Base-by-base conservation (phyloP, 2,888 invertebrate species). In the Acleris sparsana region DNA sequence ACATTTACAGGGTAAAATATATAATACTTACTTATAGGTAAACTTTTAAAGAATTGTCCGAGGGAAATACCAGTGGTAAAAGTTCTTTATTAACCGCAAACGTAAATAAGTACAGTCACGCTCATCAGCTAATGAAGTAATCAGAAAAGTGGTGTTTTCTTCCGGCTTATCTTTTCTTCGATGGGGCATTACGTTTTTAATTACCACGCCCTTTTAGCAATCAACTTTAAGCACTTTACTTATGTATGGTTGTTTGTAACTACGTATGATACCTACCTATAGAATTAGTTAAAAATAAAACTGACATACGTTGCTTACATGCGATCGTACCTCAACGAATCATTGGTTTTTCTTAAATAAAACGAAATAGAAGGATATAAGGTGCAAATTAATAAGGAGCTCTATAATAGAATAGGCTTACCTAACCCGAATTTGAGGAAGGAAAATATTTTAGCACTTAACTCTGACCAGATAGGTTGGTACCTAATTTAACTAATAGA, bases 81-180 rank as follows among this genome's bases (percentile, higher is more conserved):
- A 48, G 29, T 18, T 67, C 66, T 66, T 69, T 59, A 67, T 68
- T 69, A 70, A 69, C 63, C 63, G 69, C 57, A 67, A 49, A 70
- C 69, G 64, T 68, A 60, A 70, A 68, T 68, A 67, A 63, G 55
- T 65, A 71, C 72, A 72, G 75, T 76, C 73, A 74, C 71, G 73
- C 86, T 88, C 89, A 92, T 92, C 92, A 92, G 84, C 92, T 92
- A 92, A 92, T 92, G 92, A 89, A 90, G 88, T 89, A 90, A 92
- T 92, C 89, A 91, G 85, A 88, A 90, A 87, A 89, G 87, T 90
- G 90, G 84, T 69, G 83, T 86, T 89, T 89, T 92, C 92, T 92
- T 92, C 90, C 90, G 78, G 88, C 87, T 92, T 92, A 92, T 91
- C 92, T 91, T 91, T 87, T 90, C 91, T 92, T 92, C 88, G 85